Evolutionary conservation across 2,797 vertebrate genomes (phyloP), one percentile per base, ranked within the genome.

Genomic region (Poeciliopsis infans): DNA sequence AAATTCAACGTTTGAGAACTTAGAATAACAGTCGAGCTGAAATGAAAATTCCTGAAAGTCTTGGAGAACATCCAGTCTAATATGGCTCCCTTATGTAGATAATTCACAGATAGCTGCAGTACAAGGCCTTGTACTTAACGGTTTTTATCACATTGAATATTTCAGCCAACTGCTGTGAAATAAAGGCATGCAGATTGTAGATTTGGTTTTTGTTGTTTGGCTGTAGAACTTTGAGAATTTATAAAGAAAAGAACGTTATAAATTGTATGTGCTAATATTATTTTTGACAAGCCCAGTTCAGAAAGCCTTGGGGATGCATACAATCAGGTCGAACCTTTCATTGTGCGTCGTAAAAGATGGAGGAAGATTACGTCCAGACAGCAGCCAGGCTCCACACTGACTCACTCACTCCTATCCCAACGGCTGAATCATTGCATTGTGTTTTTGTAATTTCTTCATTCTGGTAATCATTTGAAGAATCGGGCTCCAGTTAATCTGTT

Each of bases 151-250:
- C 33, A 41, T 39, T 18, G 2, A 20, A 68, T 68, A 39, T 23
- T 68, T 68, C 33, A 23, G 33, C 16, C 16, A 51, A 7, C 49
- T 51, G 8, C 18, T 39, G 33, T 39, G 18, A 66, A 66, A 18
- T 39, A 20, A 83, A 86, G 89, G 88, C 89, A 90, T 91, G 87
- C 86, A 77, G 64, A 73, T 57, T 75, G 74, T 49, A 76, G 74
- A 53, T 53, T 53, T 53, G 51, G 51, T 53, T 53, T 23, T 53
- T 53, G 23, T 23, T 25, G 8, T 53, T 53, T 53, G 51, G 23
- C 51, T 53, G 23, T 10, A 10, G 23, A 53, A 53, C 51, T 25
- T 53, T 53, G 23, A 53, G 51, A 53, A 53, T 25, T 53, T n/a
- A n/a, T n/a, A n/a, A n/a, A n/a, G n/a, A n/a, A n/a, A n/a, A n/a